These are phyloP conservation scores for Rhinella marina DNA, from an alignment of 2,797 vertebrate species.

Conservation along the genomic window DNA sequence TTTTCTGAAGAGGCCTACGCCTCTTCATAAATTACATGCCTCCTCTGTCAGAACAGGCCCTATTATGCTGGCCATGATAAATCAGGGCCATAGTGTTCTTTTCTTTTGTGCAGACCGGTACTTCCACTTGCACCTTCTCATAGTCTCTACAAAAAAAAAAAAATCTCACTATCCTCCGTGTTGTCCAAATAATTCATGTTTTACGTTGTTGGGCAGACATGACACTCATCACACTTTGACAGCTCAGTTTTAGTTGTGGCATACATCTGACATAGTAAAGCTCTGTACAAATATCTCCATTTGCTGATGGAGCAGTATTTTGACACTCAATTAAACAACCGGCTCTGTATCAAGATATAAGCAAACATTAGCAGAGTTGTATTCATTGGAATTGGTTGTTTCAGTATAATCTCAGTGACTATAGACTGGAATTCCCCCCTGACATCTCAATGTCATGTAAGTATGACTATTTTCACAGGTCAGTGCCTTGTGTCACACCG, in stretches of 20 bases:
- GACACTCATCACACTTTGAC: constrained; percentile 70
- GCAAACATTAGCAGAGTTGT: constrained; percentile 68
- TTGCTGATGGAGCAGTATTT: constrained; percentile 76
- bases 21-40: too few species aligned
- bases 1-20: too few species aligned
- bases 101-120: background rate
- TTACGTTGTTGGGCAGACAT: constrained; percentile 73
- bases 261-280: constrained; percentile 75
- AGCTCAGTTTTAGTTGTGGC: constrained; percentile 74
- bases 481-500: background rate
- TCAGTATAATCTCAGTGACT: background rate
- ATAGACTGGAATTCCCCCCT: background rate
- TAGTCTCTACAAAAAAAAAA: background rate
- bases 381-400: background rate
- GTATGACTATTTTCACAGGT: background rate
- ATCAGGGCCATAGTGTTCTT: background rate
- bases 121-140: background rate
- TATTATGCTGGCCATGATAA: too few species aligned
- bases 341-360: constrained; percentile 69
- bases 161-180: constrained; percentile 65
- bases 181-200: constrained; percentile 5
- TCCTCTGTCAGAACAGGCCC: too few species aligned
- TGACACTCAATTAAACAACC: constrained; percentile 74
- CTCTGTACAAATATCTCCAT: constrained; percentile 74
- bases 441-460: background rate